A percentile compares a stretch with the other conserved stretches of the same genome.
phyloP scores from a whole-genome alignment of 2,113 vertebrate species.

The Amphilophus citrinellus region DNA sequence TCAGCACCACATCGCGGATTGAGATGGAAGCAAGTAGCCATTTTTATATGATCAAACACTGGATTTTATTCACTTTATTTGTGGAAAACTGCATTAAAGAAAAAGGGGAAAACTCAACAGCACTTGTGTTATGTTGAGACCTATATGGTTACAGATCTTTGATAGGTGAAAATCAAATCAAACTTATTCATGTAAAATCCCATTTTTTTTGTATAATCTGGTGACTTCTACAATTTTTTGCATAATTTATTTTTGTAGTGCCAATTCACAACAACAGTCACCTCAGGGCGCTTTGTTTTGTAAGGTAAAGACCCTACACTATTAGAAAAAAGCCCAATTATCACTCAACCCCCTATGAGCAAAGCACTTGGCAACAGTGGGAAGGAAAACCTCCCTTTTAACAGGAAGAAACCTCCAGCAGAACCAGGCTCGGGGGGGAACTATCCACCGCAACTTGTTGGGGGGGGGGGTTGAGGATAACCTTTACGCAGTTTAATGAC shows the following conservation, averaged over 20 bases:
- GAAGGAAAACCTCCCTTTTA: neutral
- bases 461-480: neutral
- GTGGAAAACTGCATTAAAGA: neutral
- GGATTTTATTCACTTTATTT: neutral
- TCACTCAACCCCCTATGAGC: neutral
- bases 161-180: neutral
- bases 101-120: neutral
- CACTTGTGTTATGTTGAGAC: neutral
- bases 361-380: neutral
- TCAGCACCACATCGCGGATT: slow-evolving; percentile 26
- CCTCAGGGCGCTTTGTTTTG: neutral
- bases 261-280: neutral
- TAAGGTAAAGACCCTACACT: too few species aligned
- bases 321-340: too few species aligned
- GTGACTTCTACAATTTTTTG: neutral
- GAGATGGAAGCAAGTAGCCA: neutral
- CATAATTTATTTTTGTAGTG: neutral
- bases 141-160: neutral
- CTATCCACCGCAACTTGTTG: neutral
- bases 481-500: too few species aligned
- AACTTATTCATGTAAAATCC: neutral
- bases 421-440: neutral
- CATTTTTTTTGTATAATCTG: neutral
- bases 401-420: slow-evolving; percentile 5
- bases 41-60: slow-evolving; percentile 24